Evolutionary conservation across 2,113 vertebrate genomes (phyloP).

Genomic region (Colinus virginianus): DNA sequence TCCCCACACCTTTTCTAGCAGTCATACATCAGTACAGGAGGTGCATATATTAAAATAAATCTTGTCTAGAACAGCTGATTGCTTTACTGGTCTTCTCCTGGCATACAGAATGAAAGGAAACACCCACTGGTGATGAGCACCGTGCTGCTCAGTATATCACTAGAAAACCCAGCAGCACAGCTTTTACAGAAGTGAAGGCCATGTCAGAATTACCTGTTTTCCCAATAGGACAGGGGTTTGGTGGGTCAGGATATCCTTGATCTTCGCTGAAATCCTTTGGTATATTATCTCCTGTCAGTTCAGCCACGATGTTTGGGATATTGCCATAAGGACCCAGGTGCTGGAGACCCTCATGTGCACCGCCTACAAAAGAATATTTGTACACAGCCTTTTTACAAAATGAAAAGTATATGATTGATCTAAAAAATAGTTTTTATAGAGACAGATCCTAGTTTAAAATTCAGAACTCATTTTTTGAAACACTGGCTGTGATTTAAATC

Average conservation of each 20-base stretch:
- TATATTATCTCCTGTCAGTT: conserved; percentile 94
- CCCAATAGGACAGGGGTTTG: conserved; percentile 94
- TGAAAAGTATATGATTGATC: not conserved
- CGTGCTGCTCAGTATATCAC: fast-evolving
- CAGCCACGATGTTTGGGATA: conserved; percentile 97
- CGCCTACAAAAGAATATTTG: conserved; percentile 81
- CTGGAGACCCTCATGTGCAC: conserved; percentile 95
- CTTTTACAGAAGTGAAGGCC: not conserved
- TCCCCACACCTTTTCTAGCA: not conserved
- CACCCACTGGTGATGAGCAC: not conserved
- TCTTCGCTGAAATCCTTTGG: conserved; percentile 96
- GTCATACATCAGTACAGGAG: not conserved
- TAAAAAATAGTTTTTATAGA: not conserved
- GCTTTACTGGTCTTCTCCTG: not conserved
- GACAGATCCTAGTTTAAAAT: conserved; percentile 18
- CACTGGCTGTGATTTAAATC: not conserved
- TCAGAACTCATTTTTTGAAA: not conserved
- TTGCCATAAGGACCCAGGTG: conserved; percentile 97
- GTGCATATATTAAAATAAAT: not conserved
- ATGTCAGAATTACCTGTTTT: conserved; percentile 85
- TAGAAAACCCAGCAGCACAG: not conserved
- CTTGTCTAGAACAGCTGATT: not conserved
- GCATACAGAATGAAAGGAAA: not conserved
- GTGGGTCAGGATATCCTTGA: conserved; percentile 96
- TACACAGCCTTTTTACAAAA: not conserved